These are phyloP conservation scores for Phallusia fumigata DNA, from an alignment of 23 tunicate species.

Conservation along the genomic window DNA sequence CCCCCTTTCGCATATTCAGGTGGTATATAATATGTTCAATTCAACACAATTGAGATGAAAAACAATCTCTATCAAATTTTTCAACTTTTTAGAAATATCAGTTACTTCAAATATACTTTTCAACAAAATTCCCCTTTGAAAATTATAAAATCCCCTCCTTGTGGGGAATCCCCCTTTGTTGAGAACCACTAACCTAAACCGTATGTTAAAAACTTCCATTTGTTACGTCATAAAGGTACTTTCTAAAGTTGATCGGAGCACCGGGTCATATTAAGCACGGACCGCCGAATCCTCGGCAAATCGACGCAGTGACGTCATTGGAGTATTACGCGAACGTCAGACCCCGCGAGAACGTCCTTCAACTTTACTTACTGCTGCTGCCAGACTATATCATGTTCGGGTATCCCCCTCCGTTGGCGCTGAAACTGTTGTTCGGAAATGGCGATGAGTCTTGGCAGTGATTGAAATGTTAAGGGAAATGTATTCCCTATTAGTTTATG, in stretches of 20 bases:
- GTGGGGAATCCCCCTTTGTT: too few species aligned
- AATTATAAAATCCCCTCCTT: too few species aligned
- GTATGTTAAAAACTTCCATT: too few species aligned
- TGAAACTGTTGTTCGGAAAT: neutral
- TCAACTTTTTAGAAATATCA: too few species aligned
- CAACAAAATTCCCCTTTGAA: too few species aligned
- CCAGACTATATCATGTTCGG: slow-evolving; percentile 7
- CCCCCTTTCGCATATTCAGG: too few species aligned
- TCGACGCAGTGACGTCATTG: neutral
- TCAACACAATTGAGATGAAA: too few species aligned
- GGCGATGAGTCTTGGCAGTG: neutral
- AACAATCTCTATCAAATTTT: too few species aligned
- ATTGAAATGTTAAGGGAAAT: neutral
- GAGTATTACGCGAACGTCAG: neutral
- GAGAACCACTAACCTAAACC: too few species aligned
- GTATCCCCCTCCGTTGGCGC: neutral
- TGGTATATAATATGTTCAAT: too few species aligned
- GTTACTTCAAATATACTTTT: too few species aligned
- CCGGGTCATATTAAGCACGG: neutral
- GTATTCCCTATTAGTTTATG: too few species aligned
- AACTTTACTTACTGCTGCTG: neutral
- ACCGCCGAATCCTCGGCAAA: neutral
- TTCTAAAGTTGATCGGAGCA: neutral
- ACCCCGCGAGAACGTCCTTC: neutral
- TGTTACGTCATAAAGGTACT: neutral